These are phyloP conservation scores for Archips crataeganus DNA, from an alignment of 2,888 invertebrate species.

Conservation along the genomic window DNA sequence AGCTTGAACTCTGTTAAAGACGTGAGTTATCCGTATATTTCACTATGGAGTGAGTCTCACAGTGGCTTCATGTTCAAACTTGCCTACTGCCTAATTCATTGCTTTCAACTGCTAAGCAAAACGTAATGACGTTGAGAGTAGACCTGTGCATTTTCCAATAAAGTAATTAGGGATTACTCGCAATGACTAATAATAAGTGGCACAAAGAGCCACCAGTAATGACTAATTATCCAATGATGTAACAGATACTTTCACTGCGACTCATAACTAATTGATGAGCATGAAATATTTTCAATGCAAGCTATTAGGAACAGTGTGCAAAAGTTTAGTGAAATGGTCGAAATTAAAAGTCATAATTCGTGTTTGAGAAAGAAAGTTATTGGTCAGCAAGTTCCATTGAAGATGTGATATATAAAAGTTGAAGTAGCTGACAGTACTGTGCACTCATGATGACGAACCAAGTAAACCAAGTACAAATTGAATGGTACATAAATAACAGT, in stretches of 20 bases:
- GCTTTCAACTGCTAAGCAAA: not conserved
- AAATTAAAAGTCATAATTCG: constrained; percentile 3
- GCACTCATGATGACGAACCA: not conserved
- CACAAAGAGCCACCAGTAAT: not conserved
- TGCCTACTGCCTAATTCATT: too few species aligned
- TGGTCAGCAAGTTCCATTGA: not conserved
- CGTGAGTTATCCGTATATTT: too few species aligned
- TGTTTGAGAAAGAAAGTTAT: constrained; percentile 3
- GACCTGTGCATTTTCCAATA: not conserved
- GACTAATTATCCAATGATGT: constrained; percentile 27
- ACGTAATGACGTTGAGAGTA: not conserved
- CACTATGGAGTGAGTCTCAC: too few species aligned
- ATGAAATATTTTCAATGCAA: not conserved
- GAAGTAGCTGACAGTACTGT: not conserved
- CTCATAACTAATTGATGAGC: constrained; percentile 26
- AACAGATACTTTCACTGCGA: constrained; percentile 15
- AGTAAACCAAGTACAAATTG: too few species aligned
- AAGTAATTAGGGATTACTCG: not conserved
- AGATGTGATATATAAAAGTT: not conserved
- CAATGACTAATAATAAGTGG: not conserved
- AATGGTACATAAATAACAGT: too few species aligned
- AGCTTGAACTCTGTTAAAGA: too few species aligned
- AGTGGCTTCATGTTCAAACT: too few species aligned
- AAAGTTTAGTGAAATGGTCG: not conserved
- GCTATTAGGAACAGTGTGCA: constrained; percentile 1